Evolutionary conservation across 92 coral and sea anemone species (phyloP).

Genomic region (Zoanthus solanderi): DNA sequence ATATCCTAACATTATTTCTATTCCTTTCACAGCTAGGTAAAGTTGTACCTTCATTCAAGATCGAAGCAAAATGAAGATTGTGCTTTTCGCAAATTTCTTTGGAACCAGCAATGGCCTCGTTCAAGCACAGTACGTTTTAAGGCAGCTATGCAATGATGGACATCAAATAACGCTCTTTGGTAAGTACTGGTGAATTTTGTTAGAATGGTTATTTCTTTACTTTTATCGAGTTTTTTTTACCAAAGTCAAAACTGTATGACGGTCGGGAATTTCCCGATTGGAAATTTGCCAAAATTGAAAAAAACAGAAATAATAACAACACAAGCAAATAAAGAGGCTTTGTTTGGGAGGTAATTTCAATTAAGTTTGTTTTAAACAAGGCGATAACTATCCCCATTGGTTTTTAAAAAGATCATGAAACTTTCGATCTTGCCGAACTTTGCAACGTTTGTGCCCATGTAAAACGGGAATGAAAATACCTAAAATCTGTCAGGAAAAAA

Average conservation of each 20-base stretch:
- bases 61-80: constrained; percentile 85
- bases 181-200: constrained; percentile 48
- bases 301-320: background rate
- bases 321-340: background rate
- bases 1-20: background rate
- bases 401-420: background rate
- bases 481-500: background rate
- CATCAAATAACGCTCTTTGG: constrained; percentile 94
- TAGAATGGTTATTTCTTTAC: background rate
- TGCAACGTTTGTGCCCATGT: constrained; percentile 1
- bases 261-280: constrained; percentile 34
- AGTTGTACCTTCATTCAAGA: background rate
- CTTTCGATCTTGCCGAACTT: background rate
- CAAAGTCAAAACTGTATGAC: background rate
- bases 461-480: background rate
- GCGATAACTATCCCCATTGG: background rate
- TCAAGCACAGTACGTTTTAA: constrained; percentile 92
- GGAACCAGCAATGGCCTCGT: constrained; percentile 89
- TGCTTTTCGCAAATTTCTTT: constrained; percentile 88
- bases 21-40: constrained; percentile 6
- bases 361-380: background rate
- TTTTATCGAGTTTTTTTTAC: background rate
- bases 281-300: constrained; percentile 18
- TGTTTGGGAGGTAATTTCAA: background rate
- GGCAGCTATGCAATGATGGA: constrained; percentile 96